These are phyloP conservation scores for Tricholauxania praeusta DNA, from an alignment of 2,888 invertebrate genomes.

Conservation along the genomic window DNA sequence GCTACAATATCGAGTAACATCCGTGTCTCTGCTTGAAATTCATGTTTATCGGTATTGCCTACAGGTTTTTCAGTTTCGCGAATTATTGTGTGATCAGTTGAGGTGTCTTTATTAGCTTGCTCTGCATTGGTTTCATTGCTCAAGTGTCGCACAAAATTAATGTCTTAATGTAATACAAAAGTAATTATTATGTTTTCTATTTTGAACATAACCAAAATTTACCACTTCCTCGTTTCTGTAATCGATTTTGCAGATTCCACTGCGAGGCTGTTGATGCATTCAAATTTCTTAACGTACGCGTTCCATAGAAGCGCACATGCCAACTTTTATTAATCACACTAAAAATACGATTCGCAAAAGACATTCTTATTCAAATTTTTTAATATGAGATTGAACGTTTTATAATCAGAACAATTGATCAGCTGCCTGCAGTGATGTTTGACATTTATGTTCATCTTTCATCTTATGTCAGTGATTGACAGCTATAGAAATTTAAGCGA, in stretches of 20 bases:
- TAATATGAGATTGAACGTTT: not conserved
- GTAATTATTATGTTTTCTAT: not conserved
- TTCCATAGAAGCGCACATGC: slow-evolving; percentile 45
- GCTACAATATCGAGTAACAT: slow-evolving; percentile 98
- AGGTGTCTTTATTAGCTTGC: not conserved
- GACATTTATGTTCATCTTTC: no score
- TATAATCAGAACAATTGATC: not conserved
- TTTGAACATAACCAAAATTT: slow-evolving; percentile 6
- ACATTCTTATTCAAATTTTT: slow-evolving; percentile 40
- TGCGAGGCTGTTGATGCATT: slow-evolving; percentile 11
- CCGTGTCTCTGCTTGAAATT: slow-evolving; percentile 96
- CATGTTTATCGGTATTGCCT: slow-evolving; percentile 74
- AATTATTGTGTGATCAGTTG: slow-evolving; percentile 51
- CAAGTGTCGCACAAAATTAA: slow-evolving; percentile 41
- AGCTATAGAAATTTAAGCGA: no score
- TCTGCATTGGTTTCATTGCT: slow-evolving; percentile 44
- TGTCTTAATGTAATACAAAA: slow-evolving; percentile 19
- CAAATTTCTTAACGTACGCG: slow-evolving; percentile 25
- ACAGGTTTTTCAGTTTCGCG: slow-evolving; percentile 54
- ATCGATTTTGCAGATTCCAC: not conserved
- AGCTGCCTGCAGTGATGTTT: not conserved
- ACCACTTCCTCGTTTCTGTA: not conserved
- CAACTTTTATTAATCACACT: slow-evolving; percentile 31
- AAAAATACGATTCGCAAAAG: slow-evolving; percentile 44
- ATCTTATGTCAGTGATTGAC: no score